Base-by-base conservation (phyloP, 2,113 vertebrate species). In the Acrocephalus arundinaceus region DNA sequence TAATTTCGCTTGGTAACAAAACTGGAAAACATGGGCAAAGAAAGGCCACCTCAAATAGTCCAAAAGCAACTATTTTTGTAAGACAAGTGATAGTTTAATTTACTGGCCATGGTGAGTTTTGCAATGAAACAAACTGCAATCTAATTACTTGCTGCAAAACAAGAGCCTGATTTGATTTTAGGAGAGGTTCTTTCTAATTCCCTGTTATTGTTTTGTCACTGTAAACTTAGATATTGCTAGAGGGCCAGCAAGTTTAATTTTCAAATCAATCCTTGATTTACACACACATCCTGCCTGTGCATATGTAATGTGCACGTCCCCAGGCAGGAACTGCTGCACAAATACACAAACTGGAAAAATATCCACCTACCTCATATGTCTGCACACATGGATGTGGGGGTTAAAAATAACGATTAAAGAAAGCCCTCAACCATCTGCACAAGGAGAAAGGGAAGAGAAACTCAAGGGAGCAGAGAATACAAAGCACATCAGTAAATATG, bases 121-220 rank as follows among this genome's bases (percentile, higher is more conserved):
- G 68, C 89, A 87, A 82, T 37, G 83, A 96, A 93, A 94, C 89
- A 92, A 90, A 93, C 83, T 68, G 31, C 85, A 92, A 95, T 93
- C 90, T 92, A 94, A 96, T 96, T 96, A 94, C 91, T 85, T 70
- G 67, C 93, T 93, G 81, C 94, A 95, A 89, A 96, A 93, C 82
- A 87, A 95, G 93, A 87, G 85, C 89, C 78, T 94, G 73, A 97
- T 96, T 94, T 90, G 91, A 96, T 96, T 97, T 95, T 90, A 84
- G 63, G 72, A 95, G 85, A 93, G 81, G 48, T 37, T 90, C 89
- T 87, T 49, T 93, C 94, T 90, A 96, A 94, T 93, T 90, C 73
- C 77, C 84, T 49, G 45, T 78, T 96, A 86, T 79, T 89, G 80
- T 94, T 95, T 90, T 95, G 89, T 91, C 93, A 94, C 77, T 94